A percentile compares a stretch with the other conserved stretches of the same genome.
Conservation (phyloP, 2,113 vertebrate genomes). For the Bucco capensis region DNA sequence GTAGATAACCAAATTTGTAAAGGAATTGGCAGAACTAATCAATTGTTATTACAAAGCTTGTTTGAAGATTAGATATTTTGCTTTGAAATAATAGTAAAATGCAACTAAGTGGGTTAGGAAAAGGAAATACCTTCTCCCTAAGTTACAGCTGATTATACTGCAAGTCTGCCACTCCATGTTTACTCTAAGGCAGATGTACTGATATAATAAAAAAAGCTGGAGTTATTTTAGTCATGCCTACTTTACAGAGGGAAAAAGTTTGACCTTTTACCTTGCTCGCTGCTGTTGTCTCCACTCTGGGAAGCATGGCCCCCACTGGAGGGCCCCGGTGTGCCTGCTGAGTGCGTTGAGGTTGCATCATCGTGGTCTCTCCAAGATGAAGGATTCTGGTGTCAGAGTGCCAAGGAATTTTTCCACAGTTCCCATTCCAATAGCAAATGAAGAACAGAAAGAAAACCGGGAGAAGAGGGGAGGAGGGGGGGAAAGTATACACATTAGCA, state of each 20-base stretch:
- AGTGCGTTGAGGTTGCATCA: constrained; percentile 98
- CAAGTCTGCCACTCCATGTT: constrained; percentile 64
- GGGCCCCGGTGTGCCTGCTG: constrained; percentile 97
- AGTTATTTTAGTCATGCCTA: constrained; percentile 73
- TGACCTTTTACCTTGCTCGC: constrained; percentile 95
- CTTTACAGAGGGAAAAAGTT: constrained; percentile 69
- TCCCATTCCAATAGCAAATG: constrained; percentile 83
- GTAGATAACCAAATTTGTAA: constrained; percentile 78
- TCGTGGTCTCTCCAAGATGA: constrained; percentile 99
- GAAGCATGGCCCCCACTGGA: constrained; percentile 98
- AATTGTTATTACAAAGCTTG: constrained; percentile 73
- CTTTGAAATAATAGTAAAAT: constrained; percentile 69
- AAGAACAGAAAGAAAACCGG: constrained; percentile 74
- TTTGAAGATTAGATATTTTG: constrained; percentile 70
- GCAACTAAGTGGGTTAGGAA: constrained; percentile 63
- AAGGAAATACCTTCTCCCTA: constrained; percentile 66
- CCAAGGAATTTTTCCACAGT: constrained; percentile 82
- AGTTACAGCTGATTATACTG: constrained; percentile 58
- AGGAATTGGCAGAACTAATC: constrained; percentile 79
- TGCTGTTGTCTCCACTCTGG: constrained; percentile 99
- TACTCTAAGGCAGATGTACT: constrained; percentile 67
- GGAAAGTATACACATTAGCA: constrained; percentile 76
- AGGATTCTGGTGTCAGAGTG: constrained; percentile 89
- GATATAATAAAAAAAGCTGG: constrained; percentile 65
- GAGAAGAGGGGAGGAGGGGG: constrained; percentile 43